A percentile compares a stretch with the other conserved stretches of the same genome.
Conservation (phyloP, 2,797 vertebrate species). For the Pelodytes ibericus region DNA sequence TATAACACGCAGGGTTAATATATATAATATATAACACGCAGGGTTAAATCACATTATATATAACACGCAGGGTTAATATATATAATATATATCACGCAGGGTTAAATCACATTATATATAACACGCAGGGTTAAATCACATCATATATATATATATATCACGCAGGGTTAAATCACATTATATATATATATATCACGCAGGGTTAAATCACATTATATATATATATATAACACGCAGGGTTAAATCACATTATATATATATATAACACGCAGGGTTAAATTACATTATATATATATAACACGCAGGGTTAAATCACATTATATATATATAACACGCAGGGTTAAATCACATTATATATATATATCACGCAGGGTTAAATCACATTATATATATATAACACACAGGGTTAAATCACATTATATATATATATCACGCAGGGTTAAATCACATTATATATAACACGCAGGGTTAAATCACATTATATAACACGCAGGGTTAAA, state of each 20-base stretch:
- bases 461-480: not conserved
- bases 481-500: not conserved
- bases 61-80: no score
- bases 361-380: not conserved
- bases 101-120: not conserved
- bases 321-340: not conserved
- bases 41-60: not conserved
- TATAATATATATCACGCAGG: no score
- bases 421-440: not conserved
- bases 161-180: not conserved
- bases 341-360: not conserved
- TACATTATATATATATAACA: not conserved
- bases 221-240: not conserved
- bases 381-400: not conserved
- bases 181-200: not conserved
- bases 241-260: not conserved
- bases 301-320: not conserved
- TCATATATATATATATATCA: not conserved
- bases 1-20: no score
- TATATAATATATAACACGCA: no score
- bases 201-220: not conserved
- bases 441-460: not conserved
- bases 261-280: not conserved
- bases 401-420: not conserved
- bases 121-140: not conserved